Evolutionary conservation across 2,888 invertebrate species (phyloP), one percentile per base, ranked within the genome.

Genomic region (Drosophila buzzatii): DNA sequence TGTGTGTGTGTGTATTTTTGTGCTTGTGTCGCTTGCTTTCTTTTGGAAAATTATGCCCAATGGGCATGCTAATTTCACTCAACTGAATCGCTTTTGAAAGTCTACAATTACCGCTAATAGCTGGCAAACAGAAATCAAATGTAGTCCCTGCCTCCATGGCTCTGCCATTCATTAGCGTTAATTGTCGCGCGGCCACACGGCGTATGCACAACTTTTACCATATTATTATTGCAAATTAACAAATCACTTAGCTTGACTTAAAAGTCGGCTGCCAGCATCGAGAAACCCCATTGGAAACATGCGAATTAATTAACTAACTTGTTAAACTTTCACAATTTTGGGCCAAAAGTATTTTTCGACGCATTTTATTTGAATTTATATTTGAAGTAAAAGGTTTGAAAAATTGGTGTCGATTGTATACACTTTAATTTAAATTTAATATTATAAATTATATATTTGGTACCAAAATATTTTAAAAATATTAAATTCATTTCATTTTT

Each of bases 31-130:
- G 61, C 47, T 60, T 59, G 51, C 31, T 70, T 76, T 76, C 68
- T 69, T 76, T 63, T 58, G 63, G 69, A 71, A 84, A 89, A 86
- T 85, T 80, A 87, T 82, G 75, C 86, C 81, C 86, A 76, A 45
- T 58, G 87, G 87, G 87, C 82, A 83, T 81, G 76, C 85, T 87
- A 87, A 87, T 87, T 85, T 89, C 87, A 87, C 76, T 85, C 79
- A 76, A 53, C 65, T 59, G 70, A 78, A 74, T 74, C 82, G 73
- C 73, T 70, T 76, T 81, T 63, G 73, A 82, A 85, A 82, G 76
- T 85, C 88, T 81, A 82, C 85, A 85, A 85, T 85, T 85, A 85
- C 83, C 70, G 76, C 83, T 88, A 85, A 85, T 85, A 76, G 88
- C 83, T 53, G 56, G 76, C 73, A 72, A 79, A 65, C 73, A 60